phyloP scores from a whole-genome alignment of 1,140 invertebrate genomes.

The Drosophila mauritiana region DNA sequence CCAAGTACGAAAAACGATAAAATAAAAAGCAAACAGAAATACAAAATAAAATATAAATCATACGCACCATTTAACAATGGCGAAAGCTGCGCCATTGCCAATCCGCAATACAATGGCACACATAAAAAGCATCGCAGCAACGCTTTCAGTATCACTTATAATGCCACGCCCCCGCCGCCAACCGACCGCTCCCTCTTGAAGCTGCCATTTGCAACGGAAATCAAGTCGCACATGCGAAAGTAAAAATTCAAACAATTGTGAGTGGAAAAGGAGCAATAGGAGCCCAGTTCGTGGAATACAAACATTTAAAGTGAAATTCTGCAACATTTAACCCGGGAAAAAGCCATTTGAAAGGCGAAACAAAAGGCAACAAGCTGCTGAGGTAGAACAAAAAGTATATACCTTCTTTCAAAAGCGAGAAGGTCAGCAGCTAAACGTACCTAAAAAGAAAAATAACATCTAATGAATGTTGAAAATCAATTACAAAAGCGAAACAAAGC shows the following conservation, averaged over 20 bases:
- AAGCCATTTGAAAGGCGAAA: slow-evolving; percentile 50
- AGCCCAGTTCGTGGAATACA: slow-evolving; percentile 9
- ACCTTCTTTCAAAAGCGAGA: slow-evolving; percentile 6
- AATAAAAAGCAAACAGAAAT: slow-evolving; percentile 40
- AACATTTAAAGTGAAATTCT: slow-evolving; percentile 67
- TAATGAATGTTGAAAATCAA: slow-evolving; percentile 79
- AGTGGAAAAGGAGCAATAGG: slow-evolving; percentile 5
- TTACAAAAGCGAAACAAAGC: slow-evolving; percentile 61
- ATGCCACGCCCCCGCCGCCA: slow-evolving; percentile 36
- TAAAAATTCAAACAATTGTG: slow-evolving; percentile 78
- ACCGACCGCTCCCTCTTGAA: not conserved
- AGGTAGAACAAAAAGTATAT: slow-evolving; percentile 21
- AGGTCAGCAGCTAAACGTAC: slow-evolving; percentile 39
- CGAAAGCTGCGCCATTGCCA: slow-evolving; percentile 60
- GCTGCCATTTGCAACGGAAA: slow-evolving; percentile 79
- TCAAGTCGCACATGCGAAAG: slow-evolving; percentile 81
- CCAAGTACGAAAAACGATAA: slow-evolving; percentile 40
- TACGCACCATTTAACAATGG: slow-evolving; percentile 81
- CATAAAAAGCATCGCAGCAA: slow-evolving; percentile 62
- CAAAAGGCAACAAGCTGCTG: slow-evolving; percentile 48
- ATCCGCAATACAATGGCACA: slow-evolving; percentile 73
- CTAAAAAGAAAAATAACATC: slow-evolving; percentile 37
- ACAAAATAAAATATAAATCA: slow-evolving; percentile 81
- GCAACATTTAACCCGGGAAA: slow-evolving; percentile 69
- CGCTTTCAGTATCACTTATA: slow-evolving; percentile 81